These are phyloP conservation scores for Scolopax bukidnonensis DNA, from an alignment of 2,797 vertebrate genomes.

Conservation along the genomic window DNA sequence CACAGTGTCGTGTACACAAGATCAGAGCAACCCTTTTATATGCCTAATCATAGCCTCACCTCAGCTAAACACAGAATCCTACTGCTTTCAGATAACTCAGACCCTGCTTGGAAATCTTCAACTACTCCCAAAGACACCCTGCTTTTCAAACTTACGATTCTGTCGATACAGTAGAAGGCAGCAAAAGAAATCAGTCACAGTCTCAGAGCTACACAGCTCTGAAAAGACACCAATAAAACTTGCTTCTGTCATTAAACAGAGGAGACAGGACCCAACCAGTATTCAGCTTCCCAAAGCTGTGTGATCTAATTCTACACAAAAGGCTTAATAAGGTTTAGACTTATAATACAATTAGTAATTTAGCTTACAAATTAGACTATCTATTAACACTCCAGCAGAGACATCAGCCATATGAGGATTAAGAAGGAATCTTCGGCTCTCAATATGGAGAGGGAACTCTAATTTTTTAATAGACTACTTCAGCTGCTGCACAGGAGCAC, in stretches of 20 bases:
- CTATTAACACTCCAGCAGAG: conserved; percentile 77
- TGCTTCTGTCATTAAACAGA: not conserved
- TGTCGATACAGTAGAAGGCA: not conserved
- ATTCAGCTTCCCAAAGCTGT: conserved; percentile 64
- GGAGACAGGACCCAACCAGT: conserved; percentile 4
- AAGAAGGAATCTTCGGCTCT: conserved; percentile 42
- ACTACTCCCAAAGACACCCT: not conserved
- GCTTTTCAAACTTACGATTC: not conserved
- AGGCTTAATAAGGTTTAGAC: conserved; percentile 79
- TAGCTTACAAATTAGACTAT: conserved; percentile 82
- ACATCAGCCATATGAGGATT: conserved; percentile 62
- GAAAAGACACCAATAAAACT: not conserved
- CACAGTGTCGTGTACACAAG: not conserved
- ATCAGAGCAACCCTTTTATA: not conserved
- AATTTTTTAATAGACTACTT: not conserved
- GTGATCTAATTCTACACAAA: conserved; percentile 78
- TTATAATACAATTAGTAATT: conserved; percentile 82
- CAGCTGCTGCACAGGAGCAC: not conserved
- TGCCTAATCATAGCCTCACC: accelerated
- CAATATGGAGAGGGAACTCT: not conserved
- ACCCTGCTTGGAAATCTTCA: not conserved
- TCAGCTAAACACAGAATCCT: not conserved
- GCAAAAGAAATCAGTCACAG: not conserved
- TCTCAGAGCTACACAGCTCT: not conserved
- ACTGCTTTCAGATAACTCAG: not conserved